Base-by-base conservation (phyloP, 37 sponge, comb jelly and placozoan genomes). In the Hexactinellida sp. region DNA sequence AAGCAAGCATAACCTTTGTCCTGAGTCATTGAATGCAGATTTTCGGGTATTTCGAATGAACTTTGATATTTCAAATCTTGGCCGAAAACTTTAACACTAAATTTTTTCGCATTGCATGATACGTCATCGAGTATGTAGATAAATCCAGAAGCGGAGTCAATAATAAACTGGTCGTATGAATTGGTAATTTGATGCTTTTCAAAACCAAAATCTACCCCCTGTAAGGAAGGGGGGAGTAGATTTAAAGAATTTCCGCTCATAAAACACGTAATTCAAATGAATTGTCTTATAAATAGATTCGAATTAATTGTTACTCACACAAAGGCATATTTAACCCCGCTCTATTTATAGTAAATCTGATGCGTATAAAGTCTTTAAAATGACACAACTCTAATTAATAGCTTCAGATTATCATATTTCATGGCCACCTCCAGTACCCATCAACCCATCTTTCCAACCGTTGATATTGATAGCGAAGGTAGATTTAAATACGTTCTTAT, bases 61-160 rank as follows among this genome's bases (percentile, higher is more conserved):
- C 34, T 63, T 1, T 25, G 28, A 23, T 21, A 63, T 32, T 63
- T 23, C 5, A 63, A 63, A 63, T 63, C 76, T 63, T 63, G 76
- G 76, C 30, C 34, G 34, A 63, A 63, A 25, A 63, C 30, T 23
- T 63, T 63, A 23, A 63, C 3, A 63, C 28, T 25, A 63, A 63
- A 63, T 10, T 25, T 63, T n/a, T 63, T 63, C 34, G 76, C 76
- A 63, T 63, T 63, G 34, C 76, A 63, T 7, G 76, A 63, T 63
- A 63, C 76, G 76, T 63, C 76, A 63, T 63, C 76, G 25, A 63
- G 76, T 32, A 63, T 63, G 34, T 63, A 63, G 30, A 63, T 23
- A n/a, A 10, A 63, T 63, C 76, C 76, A 32, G 76, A 21, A 3
- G 21, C 34, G 34, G 76, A n/a, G 76, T 63, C 76, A 7, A 63